Evolutionary conservation across 2,113 vertebrate species (phyloP), one percentile per base, ranked within the genome.

Genomic region (Melospiza melodia): DNA sequence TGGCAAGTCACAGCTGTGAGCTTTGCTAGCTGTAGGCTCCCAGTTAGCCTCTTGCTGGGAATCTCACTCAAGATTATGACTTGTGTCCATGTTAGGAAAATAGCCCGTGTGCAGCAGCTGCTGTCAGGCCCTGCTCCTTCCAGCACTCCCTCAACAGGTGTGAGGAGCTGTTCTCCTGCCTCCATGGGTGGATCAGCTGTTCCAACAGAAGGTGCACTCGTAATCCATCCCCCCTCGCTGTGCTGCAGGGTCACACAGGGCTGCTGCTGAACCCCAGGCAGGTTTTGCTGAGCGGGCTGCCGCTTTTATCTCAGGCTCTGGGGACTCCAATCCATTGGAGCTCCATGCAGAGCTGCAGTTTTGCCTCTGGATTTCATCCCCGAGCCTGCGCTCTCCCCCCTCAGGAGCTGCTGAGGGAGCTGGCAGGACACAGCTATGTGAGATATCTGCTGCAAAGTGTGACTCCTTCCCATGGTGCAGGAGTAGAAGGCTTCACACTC

Each of bases 11-110:
- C 93, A 96, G 90, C 88, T 94, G 95, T 61, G 87, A 88, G 72
- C 48, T 33, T 20, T 86, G 95, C 61, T 77, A 78, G 90, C 90
- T 83, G 6, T 4, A 84, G 75, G 65, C 76, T 93, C 93, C 72
- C 92, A 89, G 92, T 94, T 86, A 96, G 92, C 76, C 61, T 84
- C 93, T 94, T 94, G 94, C 95, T 96, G 95, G 76, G 90, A 90
- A 88, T 72, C 95, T 96, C 93, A 84, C 68, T 90, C 92, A 86
- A 84, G 68, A 95, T 86, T 55, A 91, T 41, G 77, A 91, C 94
- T 93, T 87, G 93, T 76, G 95, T 54, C 93, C 41, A 0, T 87
- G 88, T 77, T 86, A 92, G 57, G 86, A 75, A 77, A 92, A 88
- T 5, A 86, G 75, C 65, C 63, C 0, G 0, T 12, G 63, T 80